A percentile compares a stretch with the other conserved stretches of the same genome.
These are phyloP conservation scores for Venustoraphidia nigricollis DNA, from an alignment of 2,888 invertebrate genomes.

Conservation along the genomic window DNA sequence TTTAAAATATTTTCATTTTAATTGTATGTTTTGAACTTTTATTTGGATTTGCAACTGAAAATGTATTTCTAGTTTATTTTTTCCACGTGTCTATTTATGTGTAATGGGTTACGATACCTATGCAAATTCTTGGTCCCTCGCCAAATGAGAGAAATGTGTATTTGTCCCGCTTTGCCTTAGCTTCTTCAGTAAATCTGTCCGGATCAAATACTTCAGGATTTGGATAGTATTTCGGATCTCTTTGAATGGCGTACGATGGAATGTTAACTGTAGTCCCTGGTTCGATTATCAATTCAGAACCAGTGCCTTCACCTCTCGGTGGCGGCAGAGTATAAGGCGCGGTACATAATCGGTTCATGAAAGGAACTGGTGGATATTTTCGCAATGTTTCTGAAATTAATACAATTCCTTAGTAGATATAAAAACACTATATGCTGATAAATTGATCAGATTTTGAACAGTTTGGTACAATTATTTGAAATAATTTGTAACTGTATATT, in stretches of 20 bases:
- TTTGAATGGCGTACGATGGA: background rate
- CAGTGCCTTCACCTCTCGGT: constrained; percentile 9
- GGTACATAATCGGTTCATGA: constrained; percentile 16
- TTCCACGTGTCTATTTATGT: no score
- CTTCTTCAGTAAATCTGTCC: background rate
- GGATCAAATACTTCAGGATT: constrained; percentile 1
- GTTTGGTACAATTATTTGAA: no score
- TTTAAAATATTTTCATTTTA: no score
- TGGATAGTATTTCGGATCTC: background rate
- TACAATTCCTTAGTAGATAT: background rate
- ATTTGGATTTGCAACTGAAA: no score
- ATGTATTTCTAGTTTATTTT: no score
- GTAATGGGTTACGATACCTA: background rate
- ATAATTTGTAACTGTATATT: no score
- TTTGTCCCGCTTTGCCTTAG: no score
- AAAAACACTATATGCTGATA: background rate
- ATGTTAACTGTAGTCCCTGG: background rate
- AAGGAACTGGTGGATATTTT: constrained; percentile 18
- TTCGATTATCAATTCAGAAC: background rate
- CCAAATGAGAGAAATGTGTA: background rate
- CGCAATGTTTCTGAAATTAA: constrained; percentile 17
- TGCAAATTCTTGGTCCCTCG: background rate
- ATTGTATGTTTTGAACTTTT: no score
- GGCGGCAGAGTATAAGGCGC: constrained; percentile 14
- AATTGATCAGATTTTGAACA: background rate